These are phyloP conservation scores for Calliphora vomitoria DNA, from an alignment of 2,888 invertebrate species.

Conservation along the genomic window DNA sequence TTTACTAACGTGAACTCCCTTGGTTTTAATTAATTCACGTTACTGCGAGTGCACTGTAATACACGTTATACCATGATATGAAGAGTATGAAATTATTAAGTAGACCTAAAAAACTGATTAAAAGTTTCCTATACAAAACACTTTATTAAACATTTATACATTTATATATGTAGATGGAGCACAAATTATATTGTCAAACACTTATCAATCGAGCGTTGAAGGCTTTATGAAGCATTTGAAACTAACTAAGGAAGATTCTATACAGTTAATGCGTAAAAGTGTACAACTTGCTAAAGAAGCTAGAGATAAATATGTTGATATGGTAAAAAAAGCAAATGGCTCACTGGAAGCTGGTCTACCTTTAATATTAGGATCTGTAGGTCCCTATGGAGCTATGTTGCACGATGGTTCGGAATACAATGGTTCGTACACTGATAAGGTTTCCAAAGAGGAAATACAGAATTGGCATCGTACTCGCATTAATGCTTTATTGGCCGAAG, in stretches of 20 bases:
- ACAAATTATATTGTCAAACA: constrained; percentile 94
- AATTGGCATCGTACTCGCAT: constrained; percentile 95
- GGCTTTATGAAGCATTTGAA: constrained; percentile 91
- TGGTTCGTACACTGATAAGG: constrained; percentile 90
- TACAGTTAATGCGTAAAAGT: constrained; percentile 89
- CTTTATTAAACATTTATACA: no score
- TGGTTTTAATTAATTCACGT: no score
- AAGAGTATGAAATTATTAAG: no score
- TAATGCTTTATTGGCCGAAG: constrained; percentile 89
- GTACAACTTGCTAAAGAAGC: constrained; percentile 91
- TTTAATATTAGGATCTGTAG: constrained; percentile 94
- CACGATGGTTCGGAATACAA: constrained; percentile 97
- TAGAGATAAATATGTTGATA: constrained; percentile 86
- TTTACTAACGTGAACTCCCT: no score
- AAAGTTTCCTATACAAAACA: no score
- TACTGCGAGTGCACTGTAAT: no score
- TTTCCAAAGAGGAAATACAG: constrained; percentile 88
- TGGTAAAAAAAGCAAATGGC: constrained; percentile 76
- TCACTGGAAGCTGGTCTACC: constrained; percentile 83
- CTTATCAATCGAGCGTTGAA: constrained; percentile 93
- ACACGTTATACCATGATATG: no score
- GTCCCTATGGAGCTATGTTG: constrained; percentile 95
- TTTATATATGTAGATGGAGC: constrained; percentile 91
- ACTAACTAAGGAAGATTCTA: constrained; percentile 88
- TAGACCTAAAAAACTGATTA: no score